Percentiles rank a stretch among this genome's conserved stretches.
These are phyloP conservation scores for Toxotes jaculatrix DNA, from an alignment of 2,113 vertebrate genomes.

Conservation along the genomic window DNA sequence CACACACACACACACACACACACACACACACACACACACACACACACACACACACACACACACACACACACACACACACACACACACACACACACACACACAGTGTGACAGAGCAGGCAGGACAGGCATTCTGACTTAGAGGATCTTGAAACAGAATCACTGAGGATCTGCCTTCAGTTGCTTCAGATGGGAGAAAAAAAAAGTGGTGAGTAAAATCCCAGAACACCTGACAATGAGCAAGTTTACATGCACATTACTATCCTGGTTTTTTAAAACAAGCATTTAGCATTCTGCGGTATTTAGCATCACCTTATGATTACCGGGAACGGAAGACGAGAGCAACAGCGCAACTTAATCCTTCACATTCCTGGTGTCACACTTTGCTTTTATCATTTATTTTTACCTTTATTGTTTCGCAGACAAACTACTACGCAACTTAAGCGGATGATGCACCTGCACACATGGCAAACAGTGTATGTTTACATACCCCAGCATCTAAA, in stretches of 20 bases:
- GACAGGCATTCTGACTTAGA: slow-evolving; percentile 19
- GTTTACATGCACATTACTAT: no score
- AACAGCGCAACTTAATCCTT: no score
- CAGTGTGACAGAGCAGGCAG: slow-evolving; percentile 22
- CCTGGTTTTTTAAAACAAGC: background rate
- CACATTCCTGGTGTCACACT: no score
- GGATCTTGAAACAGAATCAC: slow-evolving; percentile 39
- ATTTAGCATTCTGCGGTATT: background rate
- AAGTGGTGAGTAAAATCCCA: background rate
- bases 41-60: slow-evolving; percentile 32
- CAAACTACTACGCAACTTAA: no score
- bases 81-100: slow-evolving; percentile 43
- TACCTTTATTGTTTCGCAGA: no score
- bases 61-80: slow-evolving; percentile 34
- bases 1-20: slow-evolving; percentile 33
- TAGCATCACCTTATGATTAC: background rate
- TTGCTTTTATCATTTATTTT: no score
- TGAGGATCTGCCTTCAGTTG: background rate
- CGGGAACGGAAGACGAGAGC: no score
- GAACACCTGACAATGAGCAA: background rate
- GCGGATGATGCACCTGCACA: no score
- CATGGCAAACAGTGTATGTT: no score
- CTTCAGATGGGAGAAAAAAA: background rate
- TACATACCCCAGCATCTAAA: no score
- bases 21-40: slow-evolving; percentile 44